Percentiles rank a stretch among this genome's conserved stretches.
These are phyloP conservation scores for Diaphora mendica DNA, from an alignment of 2,888 invertebrate genomes.

Conservation along the genomic window DNA sequence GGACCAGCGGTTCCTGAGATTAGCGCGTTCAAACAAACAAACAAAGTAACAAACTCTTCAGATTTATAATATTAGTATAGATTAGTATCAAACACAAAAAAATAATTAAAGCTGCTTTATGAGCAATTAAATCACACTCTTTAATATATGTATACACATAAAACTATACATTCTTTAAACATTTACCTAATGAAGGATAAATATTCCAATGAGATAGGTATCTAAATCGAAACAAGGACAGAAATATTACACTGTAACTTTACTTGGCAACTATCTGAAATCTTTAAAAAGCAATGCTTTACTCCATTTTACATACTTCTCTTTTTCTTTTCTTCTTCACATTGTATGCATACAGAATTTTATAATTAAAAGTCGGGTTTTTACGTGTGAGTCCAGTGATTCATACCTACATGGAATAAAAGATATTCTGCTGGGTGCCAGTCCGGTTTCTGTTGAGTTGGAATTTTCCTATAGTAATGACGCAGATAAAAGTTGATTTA, in stretches of 20 bases:
- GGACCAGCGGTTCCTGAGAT: no score
- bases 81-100: no score
- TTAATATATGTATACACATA: background rate
- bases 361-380: slow-evolving; percentile 23
- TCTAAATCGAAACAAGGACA: background rate
- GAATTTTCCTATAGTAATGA: slow-evolving; percentile 47
- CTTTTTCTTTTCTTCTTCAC: background rate
- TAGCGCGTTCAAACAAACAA: no score
- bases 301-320: background rate
- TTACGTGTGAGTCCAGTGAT: slow-evolving; percentile 43
- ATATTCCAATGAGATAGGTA: background rate
- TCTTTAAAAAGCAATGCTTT: background rate
- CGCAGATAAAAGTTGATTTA: slow-evolving; percentile 29
- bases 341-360: background rate
- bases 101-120: no score
- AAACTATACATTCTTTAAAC: background rate
- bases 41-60: no score
- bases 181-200: background rate
- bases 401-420: slow-evolving; percentile 4
- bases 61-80: no score
- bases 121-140: background rate
- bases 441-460: slow-evolving; percentile 35
- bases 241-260: background rate
- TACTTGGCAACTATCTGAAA: background rate
- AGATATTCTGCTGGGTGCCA: slow-evolving; percentile 30